Evolutionary conservation across 1,140 invertebrate genomes (phyloP).

Genomic region (Ganaspis sp.): DNA sequence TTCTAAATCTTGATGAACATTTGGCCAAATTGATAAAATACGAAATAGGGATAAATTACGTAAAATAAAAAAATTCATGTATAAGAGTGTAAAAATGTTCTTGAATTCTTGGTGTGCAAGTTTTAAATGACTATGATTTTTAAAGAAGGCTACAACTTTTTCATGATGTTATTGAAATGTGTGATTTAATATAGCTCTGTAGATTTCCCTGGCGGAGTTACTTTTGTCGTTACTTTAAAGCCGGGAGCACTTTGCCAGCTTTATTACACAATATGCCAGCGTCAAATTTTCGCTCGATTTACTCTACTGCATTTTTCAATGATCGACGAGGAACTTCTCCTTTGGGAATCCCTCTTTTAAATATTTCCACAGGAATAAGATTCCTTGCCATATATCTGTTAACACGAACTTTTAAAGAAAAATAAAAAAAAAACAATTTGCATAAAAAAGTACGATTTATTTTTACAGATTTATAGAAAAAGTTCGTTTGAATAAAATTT

Average conservation of each 20-base stretch:
- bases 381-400: not conserved
- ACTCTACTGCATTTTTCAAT: not conserved
- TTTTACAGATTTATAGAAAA: not conserved
- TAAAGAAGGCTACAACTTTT: not conserved
- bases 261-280: slow-evolving; percentile 2
- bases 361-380: not conserved
- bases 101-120: too few relatives aligned
- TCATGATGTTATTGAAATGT: not conserved
- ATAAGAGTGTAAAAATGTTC: too few relatives aligned
- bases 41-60: too few relatives aligned
- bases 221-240: not conserved
- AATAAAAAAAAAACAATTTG: too few relatives aligned
- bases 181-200: not conserved
- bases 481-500: too few relatives aligned
- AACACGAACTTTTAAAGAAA: not conserved
- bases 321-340: not conserved
- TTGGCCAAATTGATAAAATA: too few relatives aligned
- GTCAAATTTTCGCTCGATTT: not conserved
- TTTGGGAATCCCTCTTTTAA: slow-evolving; percentile 3
- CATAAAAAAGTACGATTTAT: too few relatives aligned
- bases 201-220: not conserved
- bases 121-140: not conserved
- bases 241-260: slow-evolving; percentile 1
- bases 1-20: too few relatives aligned
- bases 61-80: too few relatives aligned